A percentile compares a stretch with the other conserved stretches of the same genome.
Conservation (phyloP, 2,888 invertebrate species). For the Cheilosia vulpina region DNA sequence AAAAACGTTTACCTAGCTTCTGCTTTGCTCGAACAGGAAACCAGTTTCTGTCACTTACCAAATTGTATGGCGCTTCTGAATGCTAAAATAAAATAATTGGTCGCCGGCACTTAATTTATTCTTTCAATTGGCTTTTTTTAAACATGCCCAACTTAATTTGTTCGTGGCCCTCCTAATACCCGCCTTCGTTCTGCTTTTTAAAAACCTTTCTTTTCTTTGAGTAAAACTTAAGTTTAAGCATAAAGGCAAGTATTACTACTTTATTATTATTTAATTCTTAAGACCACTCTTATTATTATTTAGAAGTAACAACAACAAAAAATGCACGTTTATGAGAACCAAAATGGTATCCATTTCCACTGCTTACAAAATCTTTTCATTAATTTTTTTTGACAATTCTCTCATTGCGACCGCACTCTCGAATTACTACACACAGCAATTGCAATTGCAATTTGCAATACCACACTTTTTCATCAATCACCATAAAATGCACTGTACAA, state of each 20-base stretch:
- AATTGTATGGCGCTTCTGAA: conserved; percentile 39
- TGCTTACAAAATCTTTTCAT: conserved; percentile 43
- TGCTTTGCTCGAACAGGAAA: conserved; percentile 52
- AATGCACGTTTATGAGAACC: conserved; percentile 38
- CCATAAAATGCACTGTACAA: conserved; percentile 15
- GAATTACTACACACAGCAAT: conserved; percentile 20
- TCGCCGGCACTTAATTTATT: conserved; percentile 70
- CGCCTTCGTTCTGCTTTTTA: conserved; percentile 58
- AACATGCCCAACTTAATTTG: conserved; percentile 34
- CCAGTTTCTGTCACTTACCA: conserved; percentile 10
- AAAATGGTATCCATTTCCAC: conserved; percentile 70
- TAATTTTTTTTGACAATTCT: conserved; percentile 13
- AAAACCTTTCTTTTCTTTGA: conserved; percentile 45
- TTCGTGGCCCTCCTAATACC: conserved; percentile 38
- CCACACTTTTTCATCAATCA: conserved; percentile 26
- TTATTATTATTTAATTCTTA: conserved; percentile 47
- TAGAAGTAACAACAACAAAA: not conserved
- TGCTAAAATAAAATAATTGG: conserved; percentile 27
- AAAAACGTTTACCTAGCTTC: conserved; percentile 21
- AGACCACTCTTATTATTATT: conserved; percentile 67
- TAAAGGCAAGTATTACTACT: conserved; percentile 65
- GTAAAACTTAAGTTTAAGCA: conserved; percentile 10
- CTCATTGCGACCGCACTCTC: conserved; percentile 35
- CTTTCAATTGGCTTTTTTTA: conserved; percentile 59
- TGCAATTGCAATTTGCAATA: not conserved